These are phyloP conservation scores for Vanessa tameamea DNA, from an alignment of 1,140 invertebrate genomes.

Conservation along the genomic window DNA sequence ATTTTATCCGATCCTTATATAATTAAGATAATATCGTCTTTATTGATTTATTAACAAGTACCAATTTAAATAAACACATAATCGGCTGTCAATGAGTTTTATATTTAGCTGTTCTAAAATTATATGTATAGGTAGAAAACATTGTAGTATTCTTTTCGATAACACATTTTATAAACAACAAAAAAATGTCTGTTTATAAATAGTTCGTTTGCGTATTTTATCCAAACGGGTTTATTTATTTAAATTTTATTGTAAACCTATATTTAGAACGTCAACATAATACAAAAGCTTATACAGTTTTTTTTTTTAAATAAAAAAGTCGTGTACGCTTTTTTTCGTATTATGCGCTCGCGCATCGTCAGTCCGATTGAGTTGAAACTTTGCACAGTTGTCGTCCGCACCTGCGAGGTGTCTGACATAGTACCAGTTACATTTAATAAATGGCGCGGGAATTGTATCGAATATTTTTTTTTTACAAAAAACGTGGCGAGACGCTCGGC, in stretches of 20 bases:
- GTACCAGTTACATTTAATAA: too few relatives aligned
- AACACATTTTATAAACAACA: neutral
- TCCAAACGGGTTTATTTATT: neutral
- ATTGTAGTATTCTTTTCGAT: too few relatives aligned
- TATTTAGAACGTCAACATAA: neutral
- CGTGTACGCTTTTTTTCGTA: too few relatives aligned
- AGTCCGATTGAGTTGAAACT: too few relatives aligned
- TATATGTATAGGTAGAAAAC: too few relatives aligned
- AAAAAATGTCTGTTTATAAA: neutral
- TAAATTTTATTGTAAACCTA: neutral
- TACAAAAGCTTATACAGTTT: neutral
- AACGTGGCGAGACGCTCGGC: too few relatives aligned
- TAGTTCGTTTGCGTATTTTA: neutral
- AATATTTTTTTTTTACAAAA: too few relatives aligned
- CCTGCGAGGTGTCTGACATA: too few relatives aligned
- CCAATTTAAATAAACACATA: conserved; percentile 12
- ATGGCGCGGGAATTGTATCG: too few relatives aligned
- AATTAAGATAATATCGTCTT: conserved; percentile 20
- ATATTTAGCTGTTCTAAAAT: neutral
- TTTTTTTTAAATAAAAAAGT: too few relatives aligned
- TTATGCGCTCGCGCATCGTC: too few relatives aligned
- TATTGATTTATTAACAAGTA: conserved; percentile 19
- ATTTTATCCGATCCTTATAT: conserved; percentile 3
- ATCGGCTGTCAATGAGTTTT: neutral
- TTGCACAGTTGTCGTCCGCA: too few relatives aligned